Conservation (phyloP, 2,113 vertebrate genomes). For the Xenotilapia flavipinnis region DNA sequence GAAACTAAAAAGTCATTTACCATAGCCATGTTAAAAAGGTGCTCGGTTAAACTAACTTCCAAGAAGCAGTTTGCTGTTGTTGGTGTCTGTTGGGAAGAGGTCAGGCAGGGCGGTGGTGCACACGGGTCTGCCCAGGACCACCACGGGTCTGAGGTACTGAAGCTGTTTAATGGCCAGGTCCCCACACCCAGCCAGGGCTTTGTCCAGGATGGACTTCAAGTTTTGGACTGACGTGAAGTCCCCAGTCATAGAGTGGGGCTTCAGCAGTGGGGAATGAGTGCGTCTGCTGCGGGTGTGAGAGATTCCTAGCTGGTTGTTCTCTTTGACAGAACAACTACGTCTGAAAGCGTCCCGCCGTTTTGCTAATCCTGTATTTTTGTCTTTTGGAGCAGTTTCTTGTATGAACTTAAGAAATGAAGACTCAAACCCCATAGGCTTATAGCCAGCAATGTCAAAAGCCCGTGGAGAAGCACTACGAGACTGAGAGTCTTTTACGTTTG, state of each 20-base stretch:
- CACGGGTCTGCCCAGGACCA: conserved; percentile 91
- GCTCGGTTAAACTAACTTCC: conserved; percentile 73
- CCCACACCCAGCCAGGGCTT: conserved; percentile 90
- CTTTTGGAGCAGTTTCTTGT: conserved; percentile 78
- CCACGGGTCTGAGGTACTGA: conserved; percentile 95
- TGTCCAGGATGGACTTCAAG: conserved; percentile 90
- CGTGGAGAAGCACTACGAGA: conserved; percentile 41
- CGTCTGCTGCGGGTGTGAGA: conserved; percentile 70
- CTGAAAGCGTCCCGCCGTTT: conserved; percentile 52
- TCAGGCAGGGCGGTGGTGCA: conserved; percentile 80
- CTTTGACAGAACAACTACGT: conserved; percentile 70
- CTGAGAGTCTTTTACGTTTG: conserved; percentile 70
- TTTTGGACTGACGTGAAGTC: conserved; percentile 83
- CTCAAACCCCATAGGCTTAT: conserved; percentile 93
- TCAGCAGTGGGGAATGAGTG: conserved; percentile 71
- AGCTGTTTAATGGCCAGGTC: conserved; percentile 98
- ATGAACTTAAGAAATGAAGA: conserved; percentile 95
- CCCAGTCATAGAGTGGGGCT: conserved; percentile 63
- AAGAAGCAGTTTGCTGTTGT: conserved; percentile 83
- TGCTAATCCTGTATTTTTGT: conserved; percentile 58
- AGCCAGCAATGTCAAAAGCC: conserved; percentile 83
- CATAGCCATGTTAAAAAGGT: conserved; percentile 17
- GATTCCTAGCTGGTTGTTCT: conserved; percentile 72
- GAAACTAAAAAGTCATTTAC: conserved; percentile 18
- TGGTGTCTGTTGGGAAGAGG: conserved; percentile 83